Conservation (phyloP, 2,113 vertebrate genomes). For the Lepus timidus region DNA sequence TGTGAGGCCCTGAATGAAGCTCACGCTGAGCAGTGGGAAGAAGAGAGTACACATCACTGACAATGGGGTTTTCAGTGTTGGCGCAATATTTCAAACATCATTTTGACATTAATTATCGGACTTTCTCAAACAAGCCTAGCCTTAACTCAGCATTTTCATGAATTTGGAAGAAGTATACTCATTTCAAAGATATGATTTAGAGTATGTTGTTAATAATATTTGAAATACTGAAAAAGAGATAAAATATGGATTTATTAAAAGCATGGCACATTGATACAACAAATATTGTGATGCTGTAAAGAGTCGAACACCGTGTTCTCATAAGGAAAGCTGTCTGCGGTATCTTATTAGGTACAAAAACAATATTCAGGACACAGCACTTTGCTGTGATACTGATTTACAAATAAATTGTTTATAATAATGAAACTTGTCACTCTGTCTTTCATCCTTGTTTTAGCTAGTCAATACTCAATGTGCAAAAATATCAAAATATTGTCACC, state of each 20-base stretch:
- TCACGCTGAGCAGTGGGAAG: not conserved
- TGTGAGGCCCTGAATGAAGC: fast-evolving
- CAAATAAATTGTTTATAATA: not conserved
- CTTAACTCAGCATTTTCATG: not conserved
- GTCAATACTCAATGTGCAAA: not conserved
- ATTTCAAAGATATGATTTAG: not conserved
- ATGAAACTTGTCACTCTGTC: not conserved
- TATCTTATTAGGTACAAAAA: not conserved
- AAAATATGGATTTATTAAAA: not conserved
- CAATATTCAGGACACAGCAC: not conserved
- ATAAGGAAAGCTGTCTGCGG: not conserved
- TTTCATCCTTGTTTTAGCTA: not conserved
- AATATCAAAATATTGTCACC: not conserved
- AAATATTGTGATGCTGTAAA: not conserved
- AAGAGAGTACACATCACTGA: fast-evolving
- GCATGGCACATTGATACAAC: not conserved
- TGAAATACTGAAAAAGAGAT: not conserved
- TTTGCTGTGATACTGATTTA: not conserved
- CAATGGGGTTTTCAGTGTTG: not conserved
- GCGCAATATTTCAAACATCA: not conserved
- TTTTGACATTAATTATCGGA: not conserved
- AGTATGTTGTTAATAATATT: not conserved
- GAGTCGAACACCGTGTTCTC: not conserved
- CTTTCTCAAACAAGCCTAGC: not conserved
- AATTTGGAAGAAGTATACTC: not conserved